These are phyloP conservation scores for Rhincodon typus DNA, from an alignment of 2,797 vertebrate genomes.

Conservation along the genomic window DNA sequence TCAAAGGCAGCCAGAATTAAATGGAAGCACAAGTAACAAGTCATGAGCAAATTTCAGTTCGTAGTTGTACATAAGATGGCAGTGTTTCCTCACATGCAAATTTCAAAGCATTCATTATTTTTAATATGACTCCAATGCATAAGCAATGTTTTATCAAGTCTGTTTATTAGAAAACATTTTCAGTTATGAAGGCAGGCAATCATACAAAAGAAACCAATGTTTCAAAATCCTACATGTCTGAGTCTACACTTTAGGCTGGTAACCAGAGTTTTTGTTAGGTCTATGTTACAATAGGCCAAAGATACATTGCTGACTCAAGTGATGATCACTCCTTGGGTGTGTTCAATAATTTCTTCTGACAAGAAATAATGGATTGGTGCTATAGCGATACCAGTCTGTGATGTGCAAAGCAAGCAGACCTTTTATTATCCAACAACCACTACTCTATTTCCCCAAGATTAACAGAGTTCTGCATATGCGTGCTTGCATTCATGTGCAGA, in stretches of 20 bases:
- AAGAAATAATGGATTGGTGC: not conserved
- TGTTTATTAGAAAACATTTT: not conserved
- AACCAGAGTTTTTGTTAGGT: not conserved
- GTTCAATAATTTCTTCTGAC: not conserved
- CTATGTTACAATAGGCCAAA: not conserved
- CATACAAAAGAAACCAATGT: not conserved
- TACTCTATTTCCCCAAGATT: not conserved
- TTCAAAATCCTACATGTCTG: not conserved
- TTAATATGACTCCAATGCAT: not conserved
- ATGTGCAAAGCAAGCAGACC: not conserved
- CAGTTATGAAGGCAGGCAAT: not conserved
- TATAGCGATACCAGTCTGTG: not conserved
- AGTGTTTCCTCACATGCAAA: not conserved
- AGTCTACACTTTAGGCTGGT: too few species aligned
- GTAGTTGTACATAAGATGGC: not conserved
- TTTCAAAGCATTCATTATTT: not conserved
- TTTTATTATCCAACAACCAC: not conserved
- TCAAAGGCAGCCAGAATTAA: not conserved
- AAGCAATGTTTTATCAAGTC: not conserved
- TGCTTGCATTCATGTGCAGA: not conserved
- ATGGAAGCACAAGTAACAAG: not conserved
- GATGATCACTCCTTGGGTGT: not conserved
- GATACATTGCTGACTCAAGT: not conserved
- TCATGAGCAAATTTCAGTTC: not conserved
- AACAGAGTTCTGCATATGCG: not conserved